Evolutionary conservation across 2,113 vertebrate species (phyloP).

Genomic region (Sarotherodon lohbergeri): DNA sequence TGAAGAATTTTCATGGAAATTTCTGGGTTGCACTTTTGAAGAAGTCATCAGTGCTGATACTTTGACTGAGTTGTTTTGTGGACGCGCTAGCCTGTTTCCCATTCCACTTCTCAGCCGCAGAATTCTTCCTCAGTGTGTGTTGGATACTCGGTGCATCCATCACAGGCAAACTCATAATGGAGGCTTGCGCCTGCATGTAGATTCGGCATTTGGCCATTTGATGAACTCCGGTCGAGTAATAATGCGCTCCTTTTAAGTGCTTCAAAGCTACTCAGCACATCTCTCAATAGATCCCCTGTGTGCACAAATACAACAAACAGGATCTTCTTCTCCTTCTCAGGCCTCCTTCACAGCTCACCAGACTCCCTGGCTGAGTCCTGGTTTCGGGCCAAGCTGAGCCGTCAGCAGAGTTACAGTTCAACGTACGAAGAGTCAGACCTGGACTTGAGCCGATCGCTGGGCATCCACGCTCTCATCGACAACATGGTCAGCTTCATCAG

Average conservation of each 20-base stretch:
- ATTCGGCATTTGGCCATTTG: background rate
- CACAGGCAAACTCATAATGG: background rate
- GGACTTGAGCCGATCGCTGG: conserved; percentile 83
- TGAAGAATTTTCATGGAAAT: background rate
- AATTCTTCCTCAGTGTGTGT: background rate
- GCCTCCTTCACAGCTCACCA: conserved; percentile 66
- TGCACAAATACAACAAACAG: conserved; percentile 14
- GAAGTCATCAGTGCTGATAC: background rate
- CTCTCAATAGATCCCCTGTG: background rate
- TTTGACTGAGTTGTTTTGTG: background rate
- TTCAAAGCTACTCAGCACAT: conserved; percentile 1
- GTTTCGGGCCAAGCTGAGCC: conserved; percentile 82
- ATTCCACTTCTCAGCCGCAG: conserved; percentile 17
- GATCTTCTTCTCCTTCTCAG: conserved; percentile 26
- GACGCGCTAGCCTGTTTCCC: background rate
- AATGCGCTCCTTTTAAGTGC: background rate
- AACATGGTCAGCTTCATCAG: conserved; percentile 93
- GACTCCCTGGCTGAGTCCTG: conserved; percentile 88
- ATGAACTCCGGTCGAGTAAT: background rate
- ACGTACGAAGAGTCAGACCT: conserved; percentile 83
- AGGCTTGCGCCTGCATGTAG: conserved; percentile 49
- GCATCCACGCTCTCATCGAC: conserved; percentile 88
- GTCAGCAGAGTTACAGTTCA: conserved; percentile 78
- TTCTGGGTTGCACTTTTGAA: background rate
- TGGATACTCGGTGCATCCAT: background rate